phyloP scores from a whole-genome alignment of 2,888 invertebrate species.

The Sicus ferrugineus region DNA sequence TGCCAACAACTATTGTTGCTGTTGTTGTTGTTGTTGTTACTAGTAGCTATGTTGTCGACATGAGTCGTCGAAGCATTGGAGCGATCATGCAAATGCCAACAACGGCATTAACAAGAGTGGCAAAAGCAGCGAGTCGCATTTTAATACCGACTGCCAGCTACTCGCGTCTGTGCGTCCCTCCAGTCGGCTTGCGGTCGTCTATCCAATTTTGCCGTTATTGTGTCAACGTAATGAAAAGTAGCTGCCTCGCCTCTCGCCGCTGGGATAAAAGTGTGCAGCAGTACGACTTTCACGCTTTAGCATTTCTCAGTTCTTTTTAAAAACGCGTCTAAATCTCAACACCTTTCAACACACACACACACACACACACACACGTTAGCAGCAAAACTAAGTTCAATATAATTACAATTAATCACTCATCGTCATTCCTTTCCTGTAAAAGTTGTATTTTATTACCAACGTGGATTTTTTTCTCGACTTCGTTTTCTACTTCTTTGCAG shows the following conservation, averaged over 20 bases:
- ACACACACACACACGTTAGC: too few relatives aligned
- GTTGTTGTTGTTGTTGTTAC: conserved; percentile 22
- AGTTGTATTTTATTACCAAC: neutral
- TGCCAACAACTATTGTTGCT: conserved; percentile 36
- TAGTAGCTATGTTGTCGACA: conserved; percentile 30
- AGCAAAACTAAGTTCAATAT: too few relatives aligned
- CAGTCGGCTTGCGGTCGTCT: conserved; percentile 6
- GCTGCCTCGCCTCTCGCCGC: neutral
- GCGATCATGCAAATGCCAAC: conserved; percentile 35
- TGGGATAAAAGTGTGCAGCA: too few relatives aligned
- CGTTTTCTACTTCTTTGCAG: neutral
- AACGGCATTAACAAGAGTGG: conserved; percentile 30
- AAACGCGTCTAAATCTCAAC: too few relatives aligned
- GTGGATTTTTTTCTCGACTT: neutral
- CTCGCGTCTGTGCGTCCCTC: neutral
- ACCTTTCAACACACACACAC: too few relatives aligned
- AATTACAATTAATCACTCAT: too few relatives aligned
- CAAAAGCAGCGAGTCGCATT: conserved; percentile 16
- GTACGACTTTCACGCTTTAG: too few relatives aligned
- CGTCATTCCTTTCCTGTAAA: too few relatives aligned
- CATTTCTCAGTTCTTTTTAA: too few relatives aligned
- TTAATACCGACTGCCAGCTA: conserved; percentile 19
- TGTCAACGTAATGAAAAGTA: neutral
- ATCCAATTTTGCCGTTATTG: neutral
- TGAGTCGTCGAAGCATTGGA: conserved; percentile 21